These are phyloP conservation scores for Caenorhabditis panamensis DNA, from an alignment of 2,888 invertebrate genomes.

Conservation along the genomic window DNA sequence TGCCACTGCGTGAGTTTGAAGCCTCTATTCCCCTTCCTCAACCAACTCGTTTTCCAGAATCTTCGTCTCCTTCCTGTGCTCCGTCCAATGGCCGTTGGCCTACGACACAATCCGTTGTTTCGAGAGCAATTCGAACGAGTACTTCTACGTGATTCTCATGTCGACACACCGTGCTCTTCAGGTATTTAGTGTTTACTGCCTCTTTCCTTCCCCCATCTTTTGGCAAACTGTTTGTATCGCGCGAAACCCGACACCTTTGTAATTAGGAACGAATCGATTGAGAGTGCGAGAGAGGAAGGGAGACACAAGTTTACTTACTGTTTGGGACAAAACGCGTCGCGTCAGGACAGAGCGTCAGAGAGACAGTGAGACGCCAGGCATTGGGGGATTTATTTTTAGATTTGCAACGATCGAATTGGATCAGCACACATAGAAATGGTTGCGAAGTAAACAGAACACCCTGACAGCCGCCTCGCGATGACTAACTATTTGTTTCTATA, in stretches of 20 bases:
- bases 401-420: conserved; percentile 42
- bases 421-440: conserved; percentile 38
- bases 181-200: conserved; percentile 36
- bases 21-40: background rate
- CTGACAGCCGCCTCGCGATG: conserved; percentile 32
- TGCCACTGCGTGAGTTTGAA: conserved; percentile 65
- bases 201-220: background rate
- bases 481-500: conserved; percentile 49
- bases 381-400: conserved; percentile 40
- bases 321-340: conserved; percentile 15
- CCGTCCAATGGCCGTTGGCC: conserved; percentile 80
- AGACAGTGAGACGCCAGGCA: background rate
- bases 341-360: background rate
- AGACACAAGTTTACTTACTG: conserved; percentile 40
- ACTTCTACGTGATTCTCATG: conserved; percentile 76
- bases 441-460: conserved; percentile 50
- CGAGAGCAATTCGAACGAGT: conserved; percentile 64
- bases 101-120: conserved; percentile 75
- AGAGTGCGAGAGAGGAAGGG: conserved; percentile 4
- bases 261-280: conserved; percentile 38
- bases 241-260: conserved; percentile 49
- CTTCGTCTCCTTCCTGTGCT: conserved; percentile 75
- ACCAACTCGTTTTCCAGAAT: conserved; percentile 28
- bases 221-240: conserved; percentile 30
- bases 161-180: conserved; percentile 57